Evolutionary conservation across 1,140 invertebrate genomes (phyloP), one percentile per base, ranked within the genome.

Genomic region (Euwallacea fornicatus): DNA sequence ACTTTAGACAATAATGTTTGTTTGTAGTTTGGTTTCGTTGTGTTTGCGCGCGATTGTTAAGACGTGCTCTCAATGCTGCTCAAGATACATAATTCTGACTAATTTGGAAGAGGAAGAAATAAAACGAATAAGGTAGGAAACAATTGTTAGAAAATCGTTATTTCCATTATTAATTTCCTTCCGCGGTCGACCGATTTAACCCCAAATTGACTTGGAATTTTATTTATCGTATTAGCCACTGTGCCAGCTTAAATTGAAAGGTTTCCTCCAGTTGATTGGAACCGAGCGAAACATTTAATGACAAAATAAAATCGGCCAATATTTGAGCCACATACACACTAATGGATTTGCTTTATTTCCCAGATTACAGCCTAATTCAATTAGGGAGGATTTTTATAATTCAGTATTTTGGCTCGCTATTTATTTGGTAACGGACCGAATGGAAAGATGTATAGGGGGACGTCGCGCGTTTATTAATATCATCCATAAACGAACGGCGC

Each of bases 141-240:
- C 60, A 62, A 43, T 43, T 62, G 60, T 62, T 43, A 42, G 43
- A 13, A 62, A 62, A 62, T 46, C 42, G 60, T 62, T 43, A 62
- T 62, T 62, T 62, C 43, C 60, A 62, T 62, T 62, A 62, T 62
- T 62, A 43, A 44, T 62, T 62, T 46, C 60, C 60, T 43, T 46
- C 16, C 60, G 60, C 43, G 60, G 60, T 62, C 43, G 43, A 62
- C 60, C 60, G 60, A 62, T 62, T 62, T 46, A 21, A 43, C 60
- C 60, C 43, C 42, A 62, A 62, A 62, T 43, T 62, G 60, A 62
- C 60, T 16, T 21, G 42, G 60, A 62, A 62, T 62, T 62, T 62
- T 62, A 62, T 62, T 62, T 62, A 62, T 62, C 60, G 60, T 13
- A 62, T 62, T 62, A 44, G 60, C 43, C 60, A 46, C 42, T 42